These are phyloP conservation scores for Toxostoma redivivum DNA, from an alignment of 2,113 vertebrate species.

Conservation along the genomic window DNA sequence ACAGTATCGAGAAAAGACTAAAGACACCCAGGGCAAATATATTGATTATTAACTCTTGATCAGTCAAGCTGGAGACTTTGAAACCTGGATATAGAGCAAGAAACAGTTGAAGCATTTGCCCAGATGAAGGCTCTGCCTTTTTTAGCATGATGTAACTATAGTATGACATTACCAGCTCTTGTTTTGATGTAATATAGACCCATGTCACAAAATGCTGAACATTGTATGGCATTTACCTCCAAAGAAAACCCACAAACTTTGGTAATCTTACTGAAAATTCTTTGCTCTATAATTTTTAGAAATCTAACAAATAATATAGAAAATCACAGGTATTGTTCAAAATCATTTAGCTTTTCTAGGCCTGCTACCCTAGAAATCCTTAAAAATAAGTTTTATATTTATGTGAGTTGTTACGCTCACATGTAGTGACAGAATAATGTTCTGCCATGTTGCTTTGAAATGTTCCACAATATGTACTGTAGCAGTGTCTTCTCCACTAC, in stretches of 20 bases:
- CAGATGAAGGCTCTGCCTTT: not conserved
- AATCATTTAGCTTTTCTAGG: not conserved
- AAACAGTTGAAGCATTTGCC: not conserved
- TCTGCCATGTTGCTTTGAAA: conserved; percentile 9
- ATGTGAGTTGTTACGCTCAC: not conserved
- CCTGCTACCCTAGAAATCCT: not conserved
- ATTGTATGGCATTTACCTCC: not conserved
- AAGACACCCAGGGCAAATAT: not conserved
- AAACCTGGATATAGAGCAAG: not conserved
- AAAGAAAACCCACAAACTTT: not conserved
- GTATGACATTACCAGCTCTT: not conserved
- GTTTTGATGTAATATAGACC: not conserved
- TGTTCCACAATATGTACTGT: not conserved
- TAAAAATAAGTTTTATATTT: not conserved
- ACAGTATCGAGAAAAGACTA: not conserved
- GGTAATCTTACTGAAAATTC: not conserved
- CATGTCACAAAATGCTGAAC: not conserved
- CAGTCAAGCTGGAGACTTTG: not conserved
- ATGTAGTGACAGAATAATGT: not conserved
- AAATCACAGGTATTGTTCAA: not conserved
- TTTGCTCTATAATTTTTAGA: not conserved
- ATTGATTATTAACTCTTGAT: not conserved
- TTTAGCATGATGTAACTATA: not conserved
- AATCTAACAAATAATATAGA: not conserved
- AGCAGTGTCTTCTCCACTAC: not conserved